These are phyloP conservation scores for Maniola hyperantus DNA, from an alignment of 2,888 invertebrate genomes.

Conservation along the genomic window DNA sequence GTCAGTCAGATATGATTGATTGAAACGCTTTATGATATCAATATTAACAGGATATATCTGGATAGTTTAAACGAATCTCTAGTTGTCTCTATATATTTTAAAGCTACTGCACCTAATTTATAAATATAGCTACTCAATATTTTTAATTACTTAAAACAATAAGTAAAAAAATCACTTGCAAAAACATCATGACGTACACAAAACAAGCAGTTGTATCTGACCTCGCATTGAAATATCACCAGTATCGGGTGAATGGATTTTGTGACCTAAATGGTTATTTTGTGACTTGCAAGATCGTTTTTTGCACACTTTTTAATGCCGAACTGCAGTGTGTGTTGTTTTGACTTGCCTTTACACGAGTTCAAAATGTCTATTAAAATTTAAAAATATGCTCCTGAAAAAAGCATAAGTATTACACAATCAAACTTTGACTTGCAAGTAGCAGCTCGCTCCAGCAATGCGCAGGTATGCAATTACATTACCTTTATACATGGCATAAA, in stretches of 20 bases:
- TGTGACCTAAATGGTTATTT: background rate
- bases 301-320: background rate
- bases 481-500: no score
- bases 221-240: constrained; percentile 3
- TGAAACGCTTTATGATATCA: background rate
- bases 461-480: no score
- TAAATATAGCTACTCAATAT: background rate
- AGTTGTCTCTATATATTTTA: no score
- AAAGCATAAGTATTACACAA: no score
- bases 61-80: no score
- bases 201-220: background rate
- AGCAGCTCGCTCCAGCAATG: no score
- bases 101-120: no score
- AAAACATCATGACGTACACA: constrained; percentile 3
- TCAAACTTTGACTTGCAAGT: no score
- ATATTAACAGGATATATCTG: background rate
- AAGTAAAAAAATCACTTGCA: background rate
- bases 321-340: background rate
- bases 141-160: background rate
- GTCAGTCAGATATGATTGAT: no score
- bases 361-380: no score
- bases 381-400: no score
- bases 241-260: constrained; percentile 6
- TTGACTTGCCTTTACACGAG: background rate
- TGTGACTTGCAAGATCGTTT: background rate